These are phyloP conservation scores for Drosophila serrata DNA, from an alignment of 1,140 invertebrate genomes.

Conservation along the genomic window DNA sequence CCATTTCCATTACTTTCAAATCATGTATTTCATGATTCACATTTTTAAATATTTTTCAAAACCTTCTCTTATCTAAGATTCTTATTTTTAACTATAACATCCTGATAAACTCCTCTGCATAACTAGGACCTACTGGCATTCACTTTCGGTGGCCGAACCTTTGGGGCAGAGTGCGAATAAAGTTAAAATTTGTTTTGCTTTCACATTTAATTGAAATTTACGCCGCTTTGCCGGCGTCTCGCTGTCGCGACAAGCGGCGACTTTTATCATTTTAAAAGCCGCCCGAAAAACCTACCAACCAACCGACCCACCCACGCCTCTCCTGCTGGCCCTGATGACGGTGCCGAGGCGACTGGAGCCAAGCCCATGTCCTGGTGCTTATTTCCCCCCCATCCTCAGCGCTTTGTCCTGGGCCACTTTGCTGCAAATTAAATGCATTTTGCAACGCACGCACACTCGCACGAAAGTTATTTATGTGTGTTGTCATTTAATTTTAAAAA, in stretches of 20 bases:
- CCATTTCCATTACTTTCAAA: too few species aligned
- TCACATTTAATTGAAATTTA: conserved; percentile 84
- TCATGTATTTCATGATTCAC: too few species aligned
- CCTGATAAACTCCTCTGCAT: background rate
- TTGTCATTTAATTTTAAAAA: conserved; percentile 81
- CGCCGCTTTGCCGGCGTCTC: conserved; percentile 78
- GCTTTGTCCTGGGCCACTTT: conserved; percentile 66
- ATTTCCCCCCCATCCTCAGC: conserved; percentile 2
- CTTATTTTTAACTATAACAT: background rate
- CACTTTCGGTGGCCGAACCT: conserved; percentile 24
- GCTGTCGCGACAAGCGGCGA: conserved; percentile 79
- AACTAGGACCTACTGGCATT: conserved; percentile 14
- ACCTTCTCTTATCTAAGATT: background rate
- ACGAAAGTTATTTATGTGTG: conserved; percentile 65
- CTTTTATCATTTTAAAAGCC: conserved; percentile 83
- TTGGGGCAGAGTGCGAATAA: conserved; percentile 42
- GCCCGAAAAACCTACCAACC: conserved; percentile 25
- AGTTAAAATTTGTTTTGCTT: conserved; percentile 84
- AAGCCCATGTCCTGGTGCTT: conserved; percentile 24
- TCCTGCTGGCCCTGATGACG: conserved; percentile 6
- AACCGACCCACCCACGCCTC: conserved; percentile 48
- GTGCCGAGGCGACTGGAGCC: conserved; percentile 72
- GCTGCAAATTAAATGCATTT: conserved; percentile 72
- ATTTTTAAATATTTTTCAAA: background rate
- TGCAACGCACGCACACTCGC: conserved; percentile 59